Percentiles rank a stretch among this genome's conserved stretches.
phyloP scores from a whole-genome alignment of 2,113 vertebrate genomes.

The Protobothrops flavoviridis region DNA sequence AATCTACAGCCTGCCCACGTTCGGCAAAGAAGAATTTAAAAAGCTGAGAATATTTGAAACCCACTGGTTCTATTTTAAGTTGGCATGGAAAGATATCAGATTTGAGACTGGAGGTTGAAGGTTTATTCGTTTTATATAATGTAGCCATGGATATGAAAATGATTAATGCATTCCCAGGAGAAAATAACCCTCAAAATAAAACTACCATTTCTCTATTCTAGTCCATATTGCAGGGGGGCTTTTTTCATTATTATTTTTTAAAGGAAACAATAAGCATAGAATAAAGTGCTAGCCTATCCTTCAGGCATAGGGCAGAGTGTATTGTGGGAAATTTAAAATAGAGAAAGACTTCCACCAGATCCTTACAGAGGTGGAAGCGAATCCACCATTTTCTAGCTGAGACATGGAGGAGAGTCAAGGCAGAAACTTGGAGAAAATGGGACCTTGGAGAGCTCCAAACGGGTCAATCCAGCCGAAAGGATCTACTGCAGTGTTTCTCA shows the following conservation, averaged over 20 bases:
- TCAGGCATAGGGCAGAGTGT: not conserved
- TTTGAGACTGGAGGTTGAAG: not conserved
- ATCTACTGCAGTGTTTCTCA: too few species aligned
- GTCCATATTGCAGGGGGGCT: not conserved
- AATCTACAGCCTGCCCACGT: slow-evolving; percentile 44
- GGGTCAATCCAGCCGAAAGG: not conserved
- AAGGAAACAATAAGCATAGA: not conserved
- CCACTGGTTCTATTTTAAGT: not conserved
- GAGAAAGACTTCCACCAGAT: not conserved
- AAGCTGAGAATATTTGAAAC: slow-evolving; percentile 21
- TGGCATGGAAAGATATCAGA: not conserved
- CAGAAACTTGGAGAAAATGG: not conserved
- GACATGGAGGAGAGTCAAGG: not conserved
- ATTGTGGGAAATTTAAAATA: not conserved
- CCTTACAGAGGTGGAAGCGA: not conserved
- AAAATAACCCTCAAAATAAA: not conserved
- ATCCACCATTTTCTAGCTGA: not conserved
- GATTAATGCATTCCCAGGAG: not conserved
- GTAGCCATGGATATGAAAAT: not conserved
- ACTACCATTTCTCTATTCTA: not conserved
- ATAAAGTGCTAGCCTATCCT: not conserved
- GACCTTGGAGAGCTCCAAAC: not conserved
- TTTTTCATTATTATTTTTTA: not conserved
- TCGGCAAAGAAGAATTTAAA: slow-evolving; percentile 54
- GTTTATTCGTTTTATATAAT: not conserved